phyloP scores from a whole-genome alignment of 2,888 invertebrate genomes.

The Pardosa pseudoannulata region DNA sequence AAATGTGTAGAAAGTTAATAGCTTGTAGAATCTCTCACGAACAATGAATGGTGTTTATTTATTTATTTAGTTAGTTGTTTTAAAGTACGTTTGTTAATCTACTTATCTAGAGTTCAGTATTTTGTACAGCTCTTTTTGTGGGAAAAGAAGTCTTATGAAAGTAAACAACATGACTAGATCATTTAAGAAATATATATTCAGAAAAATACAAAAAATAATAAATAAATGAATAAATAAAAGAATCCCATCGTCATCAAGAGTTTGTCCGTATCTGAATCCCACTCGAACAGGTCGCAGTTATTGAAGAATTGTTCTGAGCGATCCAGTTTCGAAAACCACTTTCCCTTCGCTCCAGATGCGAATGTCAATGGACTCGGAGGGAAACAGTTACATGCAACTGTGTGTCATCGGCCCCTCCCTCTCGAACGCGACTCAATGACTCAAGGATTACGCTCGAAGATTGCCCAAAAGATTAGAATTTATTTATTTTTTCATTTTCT shows the following conservation, averaged over 20 bases:
- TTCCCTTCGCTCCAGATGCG: conserved; percentile 65
- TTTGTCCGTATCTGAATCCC: conserved; percentile 6
- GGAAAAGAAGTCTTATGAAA: no score
- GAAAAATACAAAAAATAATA: no score
- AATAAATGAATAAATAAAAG: no score
- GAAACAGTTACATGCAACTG: conserved; percentile 59
- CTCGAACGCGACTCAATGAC: conserved; percentile 56
- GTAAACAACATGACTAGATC: no score
- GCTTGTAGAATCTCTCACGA: no score
- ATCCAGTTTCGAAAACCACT: conserved; percentile 56
- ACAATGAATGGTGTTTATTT: no score
- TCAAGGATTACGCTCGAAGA: conserved; percentile 55
- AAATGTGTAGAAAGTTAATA: no score
- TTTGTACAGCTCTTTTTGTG: no score
- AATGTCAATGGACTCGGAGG: conserved; percentile 63
- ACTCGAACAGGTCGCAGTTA: conserved; percentile 21
- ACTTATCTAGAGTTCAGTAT: no score
- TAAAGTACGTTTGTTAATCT: no score
- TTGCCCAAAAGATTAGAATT: conserved; percentile 31
- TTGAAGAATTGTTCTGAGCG: conserved; percentile 41
- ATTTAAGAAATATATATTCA: no score
- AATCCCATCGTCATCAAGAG: not conserved
- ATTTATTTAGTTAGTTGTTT: no score
- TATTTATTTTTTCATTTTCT: not conserved
- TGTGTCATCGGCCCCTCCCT: conserved; percentile 70